Conservation (phyloP, 2,797 vertebrate genomes). For the Scyliorhinus canicula region DNA sequence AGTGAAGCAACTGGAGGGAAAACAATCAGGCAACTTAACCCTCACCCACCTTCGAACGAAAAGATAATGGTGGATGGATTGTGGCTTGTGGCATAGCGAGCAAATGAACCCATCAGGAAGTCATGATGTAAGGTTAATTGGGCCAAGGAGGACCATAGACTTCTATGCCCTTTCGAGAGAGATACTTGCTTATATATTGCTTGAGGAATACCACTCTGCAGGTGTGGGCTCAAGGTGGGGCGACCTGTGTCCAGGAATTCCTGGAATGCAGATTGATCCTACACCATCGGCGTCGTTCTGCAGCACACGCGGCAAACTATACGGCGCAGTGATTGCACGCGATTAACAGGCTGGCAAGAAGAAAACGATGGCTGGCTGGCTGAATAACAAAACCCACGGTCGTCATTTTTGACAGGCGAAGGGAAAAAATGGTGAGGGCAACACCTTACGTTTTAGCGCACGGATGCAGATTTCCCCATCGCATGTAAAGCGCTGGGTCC, state of each 20-base stretch:
- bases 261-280: neutral
- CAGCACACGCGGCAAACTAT: neutral
- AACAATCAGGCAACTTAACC: neutral
- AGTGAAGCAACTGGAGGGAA: neutral
- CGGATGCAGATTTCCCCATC: neutral
- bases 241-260: neutral
- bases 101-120: neutral
- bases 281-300: neutral
- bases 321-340: neutral
- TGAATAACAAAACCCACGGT: neutral
- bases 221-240: neutral
- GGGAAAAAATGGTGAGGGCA: neutral
- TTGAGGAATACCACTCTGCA: neutral
- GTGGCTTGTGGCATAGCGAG: neutral
- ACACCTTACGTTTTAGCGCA: constrained; percentile 1
- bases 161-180: neutral
- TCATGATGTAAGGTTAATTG: neutral
- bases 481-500: neutral
- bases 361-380: neutral
- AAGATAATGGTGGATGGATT: neutral
- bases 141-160: neutral
- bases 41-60: neutral
- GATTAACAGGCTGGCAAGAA: neutral
- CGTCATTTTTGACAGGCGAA: neutral
- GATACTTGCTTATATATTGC: neutral